Evolutionary conservation across 2,797 vertebrate genomes (phyloP).

Genomic region (Sitta carolinensis): DNA sequence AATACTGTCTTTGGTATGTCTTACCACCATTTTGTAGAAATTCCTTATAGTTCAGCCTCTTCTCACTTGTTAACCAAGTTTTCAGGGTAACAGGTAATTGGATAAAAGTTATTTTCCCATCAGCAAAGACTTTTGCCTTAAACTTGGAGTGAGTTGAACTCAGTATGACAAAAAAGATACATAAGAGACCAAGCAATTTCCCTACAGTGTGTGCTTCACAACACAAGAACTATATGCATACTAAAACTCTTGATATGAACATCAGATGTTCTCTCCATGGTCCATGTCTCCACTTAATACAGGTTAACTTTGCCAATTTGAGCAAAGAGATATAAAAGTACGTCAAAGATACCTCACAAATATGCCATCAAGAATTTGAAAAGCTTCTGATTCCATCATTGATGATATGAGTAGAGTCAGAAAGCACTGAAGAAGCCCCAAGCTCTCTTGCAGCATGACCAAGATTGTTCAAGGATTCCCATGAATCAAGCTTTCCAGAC

Average conservation of each 20-base stretch:
- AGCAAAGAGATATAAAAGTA: background rate
- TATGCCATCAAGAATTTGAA: background rate
- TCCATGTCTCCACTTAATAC: background rate
- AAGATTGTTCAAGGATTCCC: background rate
- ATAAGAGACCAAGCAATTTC: background rate
- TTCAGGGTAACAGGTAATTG: background rate
- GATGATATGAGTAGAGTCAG: background rate
- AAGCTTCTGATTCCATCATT: background rate
- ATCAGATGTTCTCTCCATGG: background rate
- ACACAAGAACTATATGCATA: background rate
- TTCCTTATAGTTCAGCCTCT: background rate
- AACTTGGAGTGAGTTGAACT: background rate
- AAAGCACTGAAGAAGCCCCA: background rate
- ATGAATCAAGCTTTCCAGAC: background rate
- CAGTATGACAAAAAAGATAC: background rate
- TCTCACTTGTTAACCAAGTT: background rate
- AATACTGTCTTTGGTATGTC: background rate
- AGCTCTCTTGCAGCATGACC: background rate
- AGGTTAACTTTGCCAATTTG: background rate
- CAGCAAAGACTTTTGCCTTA: background rate
- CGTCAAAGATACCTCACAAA: background rate
- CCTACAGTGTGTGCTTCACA: background rate
- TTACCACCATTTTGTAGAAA: background rate
- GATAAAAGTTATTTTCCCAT: background rate
- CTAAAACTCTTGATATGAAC: background rate